These are phyloP conservation scores for Crocuta crocuta DNA, from an alignment of 2,113 vertebrate species.

Conservation along the genomic window DNA sequence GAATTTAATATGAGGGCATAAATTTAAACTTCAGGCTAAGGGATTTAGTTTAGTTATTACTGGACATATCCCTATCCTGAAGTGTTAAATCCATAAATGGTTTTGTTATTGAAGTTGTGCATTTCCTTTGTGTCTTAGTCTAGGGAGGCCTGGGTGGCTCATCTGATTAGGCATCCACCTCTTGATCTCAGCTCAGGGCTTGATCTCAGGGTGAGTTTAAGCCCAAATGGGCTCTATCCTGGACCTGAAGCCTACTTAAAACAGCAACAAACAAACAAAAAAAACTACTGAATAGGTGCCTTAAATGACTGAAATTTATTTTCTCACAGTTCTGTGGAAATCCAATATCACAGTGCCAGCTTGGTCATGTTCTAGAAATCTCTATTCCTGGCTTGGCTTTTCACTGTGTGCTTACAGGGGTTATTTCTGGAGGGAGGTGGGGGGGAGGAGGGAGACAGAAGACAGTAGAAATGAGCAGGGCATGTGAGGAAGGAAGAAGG, in stretches of 20 bases:
- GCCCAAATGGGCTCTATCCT: no score
- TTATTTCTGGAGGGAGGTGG: not conserved
- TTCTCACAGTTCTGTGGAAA: not conserved
- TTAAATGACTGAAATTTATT: not conserved
- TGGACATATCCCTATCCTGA: not conserved
- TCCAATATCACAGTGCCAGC: not conserved
- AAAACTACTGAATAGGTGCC: not conserved
- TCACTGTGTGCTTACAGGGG: not conserved
- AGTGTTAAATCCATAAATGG: not conserved
- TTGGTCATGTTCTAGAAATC: not conserved
- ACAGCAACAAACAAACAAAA: no score
- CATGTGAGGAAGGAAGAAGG: not conserved
- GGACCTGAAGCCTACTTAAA: no score
- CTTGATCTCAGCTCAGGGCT: no score
- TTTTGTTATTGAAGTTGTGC: not conserved
- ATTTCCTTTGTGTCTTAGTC: not conserved
- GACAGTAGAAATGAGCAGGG: not conserved
- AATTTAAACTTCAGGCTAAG: not conserved
- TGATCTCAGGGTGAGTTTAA: no score
- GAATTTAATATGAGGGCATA: constrained; percentile 36
- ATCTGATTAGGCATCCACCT: no score
- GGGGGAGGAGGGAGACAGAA: not conserved
- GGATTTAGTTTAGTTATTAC: constrained; percentile 14
- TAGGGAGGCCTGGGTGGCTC: not conserved
- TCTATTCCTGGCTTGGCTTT: not conserved